Conservation (phyloP, 2,888 invertebrate species). For the Euclidia mi region DNA sequence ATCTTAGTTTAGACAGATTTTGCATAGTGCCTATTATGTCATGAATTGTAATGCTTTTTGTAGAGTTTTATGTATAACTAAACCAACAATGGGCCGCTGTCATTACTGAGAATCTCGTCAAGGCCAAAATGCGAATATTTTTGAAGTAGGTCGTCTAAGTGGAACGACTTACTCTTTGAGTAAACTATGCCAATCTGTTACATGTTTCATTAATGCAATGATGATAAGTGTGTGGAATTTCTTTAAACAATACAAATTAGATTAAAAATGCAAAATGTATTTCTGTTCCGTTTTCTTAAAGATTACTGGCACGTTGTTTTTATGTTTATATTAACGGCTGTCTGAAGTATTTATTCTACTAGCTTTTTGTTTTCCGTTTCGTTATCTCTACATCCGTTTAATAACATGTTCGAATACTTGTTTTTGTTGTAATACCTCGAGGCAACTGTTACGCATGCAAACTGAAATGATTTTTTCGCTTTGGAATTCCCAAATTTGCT, state of each 20-base stretch:
- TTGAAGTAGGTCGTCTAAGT: conserved; percentile 74
- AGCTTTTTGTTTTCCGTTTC: conserved; percentile 10
- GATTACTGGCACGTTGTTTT: too few species aligned
- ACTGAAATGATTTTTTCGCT: conserved; percentile 15
- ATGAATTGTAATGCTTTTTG: conserved; percentile 30
- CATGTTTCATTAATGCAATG: too few species aligned
- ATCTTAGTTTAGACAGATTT: conserved; percentile 23
- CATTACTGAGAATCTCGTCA: conserved; percentile 70
- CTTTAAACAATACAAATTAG: neutral
- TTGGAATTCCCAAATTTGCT: conserved; percentile 13
- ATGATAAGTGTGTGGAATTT: neutral
- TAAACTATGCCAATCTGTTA: conserved; percentile 65
- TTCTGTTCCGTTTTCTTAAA: too few species aligned
- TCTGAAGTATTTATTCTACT: neutral
- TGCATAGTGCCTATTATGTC: conserved; percentile 17
- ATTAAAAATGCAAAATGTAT: too few species aligned
- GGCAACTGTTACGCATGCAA: conserved; percentile 17
- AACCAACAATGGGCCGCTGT: conserved; percentile 56
- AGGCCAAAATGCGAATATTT: conserved; percentile 72
- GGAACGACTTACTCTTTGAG: conserved; percentile 64
- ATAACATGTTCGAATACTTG: neutral
- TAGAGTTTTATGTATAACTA: conserved; percentile 31
- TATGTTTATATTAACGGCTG: neutral
- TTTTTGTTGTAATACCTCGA: conserved; percentile 14
- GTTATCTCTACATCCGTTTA: conserved; percentile 20